phyloP scores from a whole-genome alignment of 1,140 invertebrate genomes.

The Hyles vespertilio region DNA sequence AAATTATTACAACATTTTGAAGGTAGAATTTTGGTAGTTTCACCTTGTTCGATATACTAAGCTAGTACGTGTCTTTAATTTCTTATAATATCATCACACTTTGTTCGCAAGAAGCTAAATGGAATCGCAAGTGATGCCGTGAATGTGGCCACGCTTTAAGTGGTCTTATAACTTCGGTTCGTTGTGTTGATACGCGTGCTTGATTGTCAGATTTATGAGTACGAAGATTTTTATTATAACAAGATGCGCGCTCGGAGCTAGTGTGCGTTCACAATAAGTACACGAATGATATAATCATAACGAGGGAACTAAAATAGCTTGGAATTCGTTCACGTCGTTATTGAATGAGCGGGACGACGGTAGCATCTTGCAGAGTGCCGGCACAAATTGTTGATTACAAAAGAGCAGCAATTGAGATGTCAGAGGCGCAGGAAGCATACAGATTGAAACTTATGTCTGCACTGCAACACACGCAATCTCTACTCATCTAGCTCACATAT shows the following conservation, averaged over 20 bases:
- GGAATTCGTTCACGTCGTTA: constrained; percentile 59
- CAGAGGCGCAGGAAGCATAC: constrained; percentile 54
- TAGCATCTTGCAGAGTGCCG: constrained; percentile 52
- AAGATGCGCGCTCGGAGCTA: not conserved
- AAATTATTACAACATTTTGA: not conserved
- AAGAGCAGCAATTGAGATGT: constrained; percentile 72
- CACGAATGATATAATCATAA: constrained; percentile 31
- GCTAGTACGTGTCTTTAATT: no score
- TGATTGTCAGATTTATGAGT: constrained; percentile 16
- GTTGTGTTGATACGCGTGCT: constrained; percentile 6
- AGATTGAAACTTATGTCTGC: constrained; percentile 67
- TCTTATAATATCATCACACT: no score
- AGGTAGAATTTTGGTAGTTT: not conserved
- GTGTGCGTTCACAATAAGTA: constrained; percentile 19
- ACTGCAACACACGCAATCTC: constrained; percentile 24
- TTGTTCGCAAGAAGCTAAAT: no score
- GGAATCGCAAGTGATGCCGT: no score
- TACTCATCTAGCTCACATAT: constrained; percentile 12
- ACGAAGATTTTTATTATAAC: constrained; percentile 1
- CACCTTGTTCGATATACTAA: no score
- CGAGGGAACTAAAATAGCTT: constrained; percentile 44
- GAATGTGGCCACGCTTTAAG: no score
- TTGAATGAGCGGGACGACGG: constrained; percentile 54
- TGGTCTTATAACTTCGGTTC: not conserved
- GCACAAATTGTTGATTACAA: constrained; percentile 72